Evolutionary conservation across 2,888 invertebrate genomes (phyloP).

Genomic region (Lysandra coridon): DNA sequence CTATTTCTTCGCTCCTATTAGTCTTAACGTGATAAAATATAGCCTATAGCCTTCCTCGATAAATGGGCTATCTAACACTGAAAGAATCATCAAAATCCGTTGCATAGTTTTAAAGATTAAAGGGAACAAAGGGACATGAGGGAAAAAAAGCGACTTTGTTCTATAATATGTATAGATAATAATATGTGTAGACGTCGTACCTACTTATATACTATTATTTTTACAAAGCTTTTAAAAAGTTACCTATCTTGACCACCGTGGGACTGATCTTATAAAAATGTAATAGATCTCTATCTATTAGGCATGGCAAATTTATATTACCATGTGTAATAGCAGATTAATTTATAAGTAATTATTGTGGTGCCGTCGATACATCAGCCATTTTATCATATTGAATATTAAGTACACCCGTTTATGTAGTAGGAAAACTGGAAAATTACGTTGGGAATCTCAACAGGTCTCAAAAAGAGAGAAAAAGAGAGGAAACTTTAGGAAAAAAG

Average conservation of each 20-base stretch:
- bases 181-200: no score
- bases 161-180: no score
- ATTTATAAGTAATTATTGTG: constrained; percentile 21
- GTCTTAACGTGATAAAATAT: no score
- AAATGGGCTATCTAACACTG: no score
- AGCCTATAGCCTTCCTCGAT: no score
- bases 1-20: no score
- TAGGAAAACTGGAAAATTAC: background rate
- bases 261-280: background rate
- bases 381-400: constrained; percentile 30
- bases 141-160: no score
- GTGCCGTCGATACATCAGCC: background rate
- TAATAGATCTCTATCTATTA: constrained; percentile 3
- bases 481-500: background rate
- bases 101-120: no score
- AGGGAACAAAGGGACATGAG: no score
- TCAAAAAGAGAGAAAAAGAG: background rate
- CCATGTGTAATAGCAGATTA: constrained; percentile 18
- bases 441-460: background rate
- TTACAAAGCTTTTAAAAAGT: background rate
- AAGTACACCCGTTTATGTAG: constrained; percentile 14
- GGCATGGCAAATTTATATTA: constrained; percentile 14
- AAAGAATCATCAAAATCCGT: no score
- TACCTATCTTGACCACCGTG: background rate
- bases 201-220: no score